These are phyloP conservation scores for Balaeniceps rex DNA, from an alignment of 2,113 vertebrate species.

Conservation along the genomic window DNA sequence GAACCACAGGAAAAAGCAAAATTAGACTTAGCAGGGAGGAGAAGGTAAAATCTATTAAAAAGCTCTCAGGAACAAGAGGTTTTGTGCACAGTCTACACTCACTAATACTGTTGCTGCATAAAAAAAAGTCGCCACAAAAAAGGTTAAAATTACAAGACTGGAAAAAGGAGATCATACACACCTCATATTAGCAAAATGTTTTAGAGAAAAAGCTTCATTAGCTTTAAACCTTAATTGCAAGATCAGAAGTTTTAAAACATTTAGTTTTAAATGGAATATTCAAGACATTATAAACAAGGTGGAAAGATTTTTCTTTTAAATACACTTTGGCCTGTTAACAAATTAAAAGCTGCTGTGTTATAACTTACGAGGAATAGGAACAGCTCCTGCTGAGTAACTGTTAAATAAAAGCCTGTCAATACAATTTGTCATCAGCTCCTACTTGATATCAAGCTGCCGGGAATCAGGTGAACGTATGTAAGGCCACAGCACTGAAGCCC, in stretches of 20 bases:
- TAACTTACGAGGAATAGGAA: not conserved
- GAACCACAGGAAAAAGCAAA: slow-evolving; percentile 35
- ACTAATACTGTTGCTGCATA: not conserved
- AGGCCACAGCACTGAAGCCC: not conserved
- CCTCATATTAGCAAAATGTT: not conserved
- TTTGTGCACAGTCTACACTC: not conserved
- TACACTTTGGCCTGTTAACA: not conserved
- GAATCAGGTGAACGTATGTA: not conserved
- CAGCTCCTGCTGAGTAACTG: not conserved
- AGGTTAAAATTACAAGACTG: not conserved
- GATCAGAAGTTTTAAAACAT: not conserved
- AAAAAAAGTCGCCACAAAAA: not conserved
- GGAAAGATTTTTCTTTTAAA: not conserved
- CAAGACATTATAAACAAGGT: not conserved
- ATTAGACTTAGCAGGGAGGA: not conserved
- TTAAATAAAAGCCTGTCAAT: not conserved
- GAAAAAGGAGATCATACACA: not conserved
- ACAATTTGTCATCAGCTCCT: not conserved
- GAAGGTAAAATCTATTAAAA: slow-evolving; percentile 37
- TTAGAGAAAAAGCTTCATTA: not conserved
- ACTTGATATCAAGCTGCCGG: not conserved
- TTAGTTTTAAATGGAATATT: not conserved
- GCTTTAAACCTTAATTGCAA: not conserved
- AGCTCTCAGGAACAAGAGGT: slow-evolving; percentile 4
- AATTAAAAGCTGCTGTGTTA: not conserved